Conservation (phyloP, 2,797 vertebrate species). For the Epinephelus malabaricus region DNA sequence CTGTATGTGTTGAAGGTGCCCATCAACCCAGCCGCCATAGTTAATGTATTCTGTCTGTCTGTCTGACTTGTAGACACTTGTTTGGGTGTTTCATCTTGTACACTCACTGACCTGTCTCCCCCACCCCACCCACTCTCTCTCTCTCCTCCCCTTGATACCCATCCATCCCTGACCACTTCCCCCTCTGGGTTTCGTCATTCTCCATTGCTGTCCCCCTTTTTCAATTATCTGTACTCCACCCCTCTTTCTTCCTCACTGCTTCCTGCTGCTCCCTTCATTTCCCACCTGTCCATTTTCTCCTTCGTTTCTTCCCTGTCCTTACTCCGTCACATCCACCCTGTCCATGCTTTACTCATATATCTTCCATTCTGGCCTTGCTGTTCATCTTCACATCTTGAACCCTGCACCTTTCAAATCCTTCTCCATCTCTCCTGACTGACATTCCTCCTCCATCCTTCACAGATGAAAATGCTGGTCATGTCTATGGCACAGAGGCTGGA, state of each 20-base stretch:
- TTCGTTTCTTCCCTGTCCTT: conserved; percentile 25
- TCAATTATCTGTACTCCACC: conserved; percentile 65
- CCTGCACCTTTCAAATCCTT: conserved; percentile 2
- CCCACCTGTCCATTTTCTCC: conserved; percentile 71
- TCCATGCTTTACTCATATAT: conserved; percentile 7
- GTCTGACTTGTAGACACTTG: conserved; percentile 66
- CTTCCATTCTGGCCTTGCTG: background rate
- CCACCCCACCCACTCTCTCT: background rate
- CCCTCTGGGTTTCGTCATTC: conserved; percentile 51
- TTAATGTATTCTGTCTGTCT: conserved; percentile 76
- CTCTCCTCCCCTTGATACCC: conserved; percentile 24
- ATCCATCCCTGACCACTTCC: conserved; percentile 62
- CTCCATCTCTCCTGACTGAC: conserved; percentile 1
- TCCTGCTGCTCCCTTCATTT: conserved; percentile 64
- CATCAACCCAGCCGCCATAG: conserved; percentile 20
- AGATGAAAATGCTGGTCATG: conserved; percentile 86
- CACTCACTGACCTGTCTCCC: conserved; percentile 69
- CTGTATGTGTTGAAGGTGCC: conserved; percentile 32
- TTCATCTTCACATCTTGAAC: background rate
- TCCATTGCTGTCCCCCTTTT: conserved; percentile 37
- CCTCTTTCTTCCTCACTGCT: conserved; percentile 52
- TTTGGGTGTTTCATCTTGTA: conserved; percentile 66
- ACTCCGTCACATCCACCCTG: conserved; percentile 9
- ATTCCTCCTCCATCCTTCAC: conserved; percentile 32
- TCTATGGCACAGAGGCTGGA: conserved; percentile 85